Evolutionary conservation across 2,797 vertebrate species (phyloP), one percentile per base, ranked within the genome.

Genomic region (Anniella stebbinsi): DNA sequence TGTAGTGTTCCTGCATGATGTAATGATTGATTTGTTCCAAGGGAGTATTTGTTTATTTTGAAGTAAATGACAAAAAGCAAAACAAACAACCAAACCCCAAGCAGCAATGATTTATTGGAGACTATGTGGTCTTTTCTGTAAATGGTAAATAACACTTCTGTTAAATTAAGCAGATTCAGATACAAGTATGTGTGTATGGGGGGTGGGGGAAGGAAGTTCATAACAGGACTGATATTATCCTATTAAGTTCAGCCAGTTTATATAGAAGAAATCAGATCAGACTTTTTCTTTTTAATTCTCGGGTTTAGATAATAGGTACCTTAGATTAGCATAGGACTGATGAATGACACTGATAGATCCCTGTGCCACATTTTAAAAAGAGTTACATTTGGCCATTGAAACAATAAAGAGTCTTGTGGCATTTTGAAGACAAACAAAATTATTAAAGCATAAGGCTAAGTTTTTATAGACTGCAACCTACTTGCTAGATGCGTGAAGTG

Each of bases 21-120:
- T 91, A 94, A 88, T 21, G 91, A 92, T 76, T 83, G 36, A 84
- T 93, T 92, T 86, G 85, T 91, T 72, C 90, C 84, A 72, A 36
- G 67, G 36, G 66, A 91, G 88, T 94, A 86, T 1, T 25, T 0
- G 0, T 83, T 91, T 38, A 63, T 92, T 94, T 78, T 89, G 84
- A 93, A 92, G 75, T 23, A 91, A 93, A 88, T 63, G 11, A 82
- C 57, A 87, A 66, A 88, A 57, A 85, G 23, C n/a, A 80, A 87
- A 18, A 45, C 17, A 2, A 21, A 30, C 60, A 18, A 72, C 17
- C 21, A 38, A 36, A 10, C 70, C 36, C 45, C 28, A 86, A 72
- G 36, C 33, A 66, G 41, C 88, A 94, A 91, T 89, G 77, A 92
- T 67, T 91, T 30, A 80, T 87, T 73, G 88, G 83, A 93, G 84